These are phyloP conservation scores for Benthosema pterotum DNA, from an alignment of 2,797 vertebrate genomes.

Conservation along the genomic window DNA sequence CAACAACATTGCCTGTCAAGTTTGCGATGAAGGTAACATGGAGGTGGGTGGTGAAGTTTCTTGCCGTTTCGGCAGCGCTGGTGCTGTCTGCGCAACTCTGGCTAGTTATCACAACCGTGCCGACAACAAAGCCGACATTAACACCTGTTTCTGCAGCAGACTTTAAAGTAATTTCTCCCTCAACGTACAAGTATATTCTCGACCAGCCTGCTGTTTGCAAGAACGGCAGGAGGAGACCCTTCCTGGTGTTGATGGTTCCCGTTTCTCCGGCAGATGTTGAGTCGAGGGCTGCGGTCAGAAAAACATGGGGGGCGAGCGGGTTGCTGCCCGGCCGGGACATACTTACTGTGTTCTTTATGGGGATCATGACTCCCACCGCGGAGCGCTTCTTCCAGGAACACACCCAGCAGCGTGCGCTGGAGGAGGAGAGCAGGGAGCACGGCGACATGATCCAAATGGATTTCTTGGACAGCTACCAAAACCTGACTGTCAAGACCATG, in stretches of 20 bases:
- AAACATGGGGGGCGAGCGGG: conserved; percentile 81
- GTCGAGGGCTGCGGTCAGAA: conserved; percentile 62
- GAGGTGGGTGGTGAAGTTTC: conserved; percentile 40
- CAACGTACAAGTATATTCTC: conserved; percentile 73
- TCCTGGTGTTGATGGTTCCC: conserved; percentile 78
- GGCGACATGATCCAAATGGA: conserved; percentile 80
- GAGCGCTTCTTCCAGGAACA: not conserved
- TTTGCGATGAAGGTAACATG: conserved; percentile 40
- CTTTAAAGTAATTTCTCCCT: conserved; percentile 58
- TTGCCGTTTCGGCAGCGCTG: conserved; percentile 17
- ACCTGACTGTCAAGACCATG: conserved; percentile 82
- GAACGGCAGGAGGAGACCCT: conserved; percentile 42
- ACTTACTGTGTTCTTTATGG: conserved; percentile 79
- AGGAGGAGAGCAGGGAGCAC: conserved; percentile 62
- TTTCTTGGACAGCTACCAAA: conserved; percentile 82
- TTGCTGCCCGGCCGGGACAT: conserved; percentile 41
- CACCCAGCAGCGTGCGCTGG: conserved; percentile 53
- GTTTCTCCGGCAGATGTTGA: conserved; percentile 39
- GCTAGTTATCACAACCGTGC: not conserved
- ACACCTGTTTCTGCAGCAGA: conserved; percentile 29
- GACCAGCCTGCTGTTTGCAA: conserved; percentile 73
- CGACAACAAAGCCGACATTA: not conserved
- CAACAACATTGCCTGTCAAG: not conserved
- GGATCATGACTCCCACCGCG: conserved; percentile 22
- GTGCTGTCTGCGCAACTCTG: conserved; percentile 37